These are phyloP conservation scores for Campylomormyrus numenius DNA, from an alignment of 2,113 vertebrate genomes.

Conservation along the genomic window DNA sequence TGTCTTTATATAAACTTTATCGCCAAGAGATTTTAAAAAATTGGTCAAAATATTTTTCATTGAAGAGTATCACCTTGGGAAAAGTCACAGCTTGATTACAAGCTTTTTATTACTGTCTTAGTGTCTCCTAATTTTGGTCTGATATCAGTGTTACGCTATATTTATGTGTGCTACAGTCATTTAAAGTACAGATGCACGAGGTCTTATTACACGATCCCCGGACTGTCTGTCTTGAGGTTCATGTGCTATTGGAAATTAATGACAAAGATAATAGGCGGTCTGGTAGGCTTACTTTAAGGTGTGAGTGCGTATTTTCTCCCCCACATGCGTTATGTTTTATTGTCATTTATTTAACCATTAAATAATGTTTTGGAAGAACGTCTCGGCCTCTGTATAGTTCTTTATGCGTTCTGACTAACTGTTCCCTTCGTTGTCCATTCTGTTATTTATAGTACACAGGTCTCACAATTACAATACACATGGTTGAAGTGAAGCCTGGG, in stretches of 20 bases:
- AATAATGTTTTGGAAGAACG: not conserved
- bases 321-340: not conserved
- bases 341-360: conserved; percentile 11
- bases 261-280: not conserved
- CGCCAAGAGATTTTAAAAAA: not conserved
- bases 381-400: not conserved
- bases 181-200: not conserved
- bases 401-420: not conserved
- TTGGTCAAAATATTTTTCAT: not conserved
- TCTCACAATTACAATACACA: not conserved
- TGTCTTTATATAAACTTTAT: conserved; percentile 1
- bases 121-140: not conserved
- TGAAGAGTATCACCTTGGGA: not conserved
- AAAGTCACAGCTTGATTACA: not conserved
- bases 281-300: not conserved
- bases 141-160: conserved; percentile 4
- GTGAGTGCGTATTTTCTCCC: not conserved
- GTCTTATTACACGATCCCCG: conserved; percentile 1
- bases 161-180: not conserved
- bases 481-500: not conserved
- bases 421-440: not conserved
- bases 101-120: not conserved
- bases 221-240: not conserved
- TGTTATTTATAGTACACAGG: not conserved
- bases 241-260: not conserved